Base-by-base conservation (phyloP, 2,113 vertebrate species). In the Tragelaphus imberbis region DNA sequence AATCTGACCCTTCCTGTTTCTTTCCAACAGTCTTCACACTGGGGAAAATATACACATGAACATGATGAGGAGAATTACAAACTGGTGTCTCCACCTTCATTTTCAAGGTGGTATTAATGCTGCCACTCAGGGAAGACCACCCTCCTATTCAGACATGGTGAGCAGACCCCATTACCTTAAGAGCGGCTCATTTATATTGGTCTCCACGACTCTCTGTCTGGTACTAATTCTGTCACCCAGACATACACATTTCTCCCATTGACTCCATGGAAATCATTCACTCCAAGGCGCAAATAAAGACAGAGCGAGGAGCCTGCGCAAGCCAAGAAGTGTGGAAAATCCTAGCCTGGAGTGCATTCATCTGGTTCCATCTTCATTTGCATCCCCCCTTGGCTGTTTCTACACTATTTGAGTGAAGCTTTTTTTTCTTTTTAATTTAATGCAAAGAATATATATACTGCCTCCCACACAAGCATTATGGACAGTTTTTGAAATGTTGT, bases 351-450 rank as follows among this genome's bases (percentile, higher is more conserved):
- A 94, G 84, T 79, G 86, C 88, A 81, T 96, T 90, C 58, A 71
- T 94, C 86, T 55, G 95, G 51, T 91, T 97, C 85, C 79, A 91
- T 96, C 97, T 98, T 97, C 97, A 97, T 98, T 98, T 97, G 71
- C 95, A 94, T 84, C 90, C n/a, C 81, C 25, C 33, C 44, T 58
- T 71, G 27, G 44, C 88, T 93, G 44, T 96, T 96, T 94, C 93
- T 84, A 53, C 16, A 80, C 63, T 55, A n/a, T 58, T 85, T 49
- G 40, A 89, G 44, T 59, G 59, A 96, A 79, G 40, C 59, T 65
- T 63, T 49, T 93, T 53, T 65, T 68, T 71, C 5, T 80, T n/a
- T 63, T 55, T 0, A 90, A 68, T 71, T 94, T n/a, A 56, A 96
- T 94, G n/a, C 53, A 80, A 89, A 94, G 68, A 77, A 87, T 84